Evolutionary conservation across 35 echinoderm and acorn worm genomes (phyloP), one percentile per base, ranked within the genome.

Genomic region (Diadema setosum): DNA sequence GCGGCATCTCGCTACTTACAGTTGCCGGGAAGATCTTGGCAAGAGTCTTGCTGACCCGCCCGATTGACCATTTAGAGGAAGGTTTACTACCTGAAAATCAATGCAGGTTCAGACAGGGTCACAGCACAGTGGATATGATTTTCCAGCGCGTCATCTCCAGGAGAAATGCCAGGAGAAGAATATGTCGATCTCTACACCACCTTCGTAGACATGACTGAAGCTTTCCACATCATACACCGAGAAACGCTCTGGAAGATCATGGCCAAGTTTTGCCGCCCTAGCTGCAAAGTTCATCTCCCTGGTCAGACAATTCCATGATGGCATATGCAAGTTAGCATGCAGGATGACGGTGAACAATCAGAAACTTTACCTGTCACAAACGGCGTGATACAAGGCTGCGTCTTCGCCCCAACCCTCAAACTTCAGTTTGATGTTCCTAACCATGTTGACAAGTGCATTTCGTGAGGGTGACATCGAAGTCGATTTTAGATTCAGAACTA

Each of bases 51-150:
- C 44, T 91, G 27, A 91, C 40, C n/a, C 81, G 88, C 34, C 58
- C 69, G 1, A 46, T 91, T 30, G 17, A n/a, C n/a, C n/a, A n/a
- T n/a, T n/a, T n/a, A n/a, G n/a, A n/a, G n/a, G n/a, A n/a, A n/a
- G n/a, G n/a, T n/a, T n/a, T n/a, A n/a, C n/a, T n/a, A n/a, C n/a
- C n/a, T n/a, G n/a, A n/a, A n/a, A n/a, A n/a, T n/a, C n/a, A n/a
- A n/a, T n/a, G n/a, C n/a, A n/a, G n/a, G n/a, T n/a, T n/a, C n/a
- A n/a, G n/a, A n/a, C n/a, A n/a, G n/a, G n/a, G n/a, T n/a, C n/a
- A n/a, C n/a, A n/a, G n/a, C n/a, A n/a, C n/a, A n/a, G n/a, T n/a
- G 49, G 81, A 94, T 36, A 94, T 90, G 92, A 55, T 94, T 90
- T 94, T 73, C 56, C 57, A 1, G 5, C 41, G 3, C 1, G 83